These are phyloP conservation scores for Vipera latastei DNA, from an alignment of 2,797 vertebrate species.

Conservation along the genomic window DNA sequence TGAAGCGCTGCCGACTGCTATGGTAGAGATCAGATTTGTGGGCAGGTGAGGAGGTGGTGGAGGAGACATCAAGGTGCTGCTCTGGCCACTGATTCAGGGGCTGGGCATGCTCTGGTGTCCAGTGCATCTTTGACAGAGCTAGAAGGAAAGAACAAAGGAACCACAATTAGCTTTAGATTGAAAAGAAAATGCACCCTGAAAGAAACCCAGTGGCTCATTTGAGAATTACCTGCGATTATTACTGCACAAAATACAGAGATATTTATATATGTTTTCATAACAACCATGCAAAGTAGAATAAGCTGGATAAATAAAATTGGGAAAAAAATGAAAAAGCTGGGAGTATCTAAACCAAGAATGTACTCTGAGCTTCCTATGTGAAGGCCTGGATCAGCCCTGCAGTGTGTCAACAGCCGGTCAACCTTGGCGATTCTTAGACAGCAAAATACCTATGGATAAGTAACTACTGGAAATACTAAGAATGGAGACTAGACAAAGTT, in stretches of 20 bases:
- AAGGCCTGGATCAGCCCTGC: not conserved
- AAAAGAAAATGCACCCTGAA: not conserved
- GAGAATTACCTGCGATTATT: not conserved
- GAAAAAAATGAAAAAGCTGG: not conserved
- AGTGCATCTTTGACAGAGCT: constrained; percentile 99
- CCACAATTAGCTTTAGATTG: not conserved
- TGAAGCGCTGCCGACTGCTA: constrained; percentile 82
- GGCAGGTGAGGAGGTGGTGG: constrained; percentile 92
- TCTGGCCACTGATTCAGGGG: constrained; percentile 98
- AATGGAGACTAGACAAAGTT: no score
- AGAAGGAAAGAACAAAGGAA: constrained; percentile 20
- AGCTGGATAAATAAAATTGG: not conserved
- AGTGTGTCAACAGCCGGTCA: not conserved
- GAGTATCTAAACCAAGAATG: not conserved
- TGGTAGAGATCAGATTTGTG: constrained; percentile 91
- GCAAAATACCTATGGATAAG: not conserved
- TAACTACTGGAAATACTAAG: not conserved
- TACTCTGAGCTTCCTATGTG: not conserved
- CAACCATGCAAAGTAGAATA: not conserved
- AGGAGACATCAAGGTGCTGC: constrained; percentile 98
- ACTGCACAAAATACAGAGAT: not conserved
- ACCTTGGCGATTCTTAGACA: not conserved
- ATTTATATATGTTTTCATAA: not conserved
- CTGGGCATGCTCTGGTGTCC: constrained; percentile 99
- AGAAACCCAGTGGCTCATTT: not conserved